Conservation (phyloP, 2,113 vertebrate genomes). For the Hylia prasina region DNA sequence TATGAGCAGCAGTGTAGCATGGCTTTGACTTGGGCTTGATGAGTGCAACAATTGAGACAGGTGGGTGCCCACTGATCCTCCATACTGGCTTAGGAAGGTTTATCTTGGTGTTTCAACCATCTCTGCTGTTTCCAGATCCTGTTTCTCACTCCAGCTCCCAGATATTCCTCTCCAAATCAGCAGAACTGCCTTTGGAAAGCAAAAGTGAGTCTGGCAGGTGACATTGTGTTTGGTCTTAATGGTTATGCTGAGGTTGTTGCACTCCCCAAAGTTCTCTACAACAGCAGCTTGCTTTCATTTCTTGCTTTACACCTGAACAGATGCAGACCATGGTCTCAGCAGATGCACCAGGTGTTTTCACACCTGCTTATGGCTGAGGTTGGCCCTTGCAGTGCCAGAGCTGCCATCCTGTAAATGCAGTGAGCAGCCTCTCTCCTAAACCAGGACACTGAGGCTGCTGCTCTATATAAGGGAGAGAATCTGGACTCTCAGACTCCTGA, state of each 20-base stretch:
- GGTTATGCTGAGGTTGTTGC: background rate
- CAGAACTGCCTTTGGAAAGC: background rate
- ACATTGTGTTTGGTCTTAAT: accelerated
- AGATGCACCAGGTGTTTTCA: background rate
- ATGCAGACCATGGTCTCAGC: background rate
- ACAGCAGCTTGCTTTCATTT: background rate
- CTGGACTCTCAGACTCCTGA: background rate
- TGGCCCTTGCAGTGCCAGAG: background rate
- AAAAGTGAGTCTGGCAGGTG: background rate
- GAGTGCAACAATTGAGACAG: accelerated
- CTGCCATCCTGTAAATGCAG: background rate
- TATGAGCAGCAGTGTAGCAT: background rate
- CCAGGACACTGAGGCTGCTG: background rate
- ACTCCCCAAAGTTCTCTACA: background rate
- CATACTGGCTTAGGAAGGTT: background rate
- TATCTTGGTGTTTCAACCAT: background rate
- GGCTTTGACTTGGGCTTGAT: background rate
- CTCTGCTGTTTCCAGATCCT: background rate
- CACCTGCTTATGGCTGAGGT: background rate
- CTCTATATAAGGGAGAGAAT: conserved; percentile 14
- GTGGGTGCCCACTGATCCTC: accelerated
- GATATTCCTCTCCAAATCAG: background rate
- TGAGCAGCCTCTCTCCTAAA: background rate
- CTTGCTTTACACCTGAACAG: background rate
- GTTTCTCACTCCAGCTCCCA: background rate